Conservation (phyloP, 1,140 invertebrate genomes). For the Anoplolepis gracilipes region DNA sequence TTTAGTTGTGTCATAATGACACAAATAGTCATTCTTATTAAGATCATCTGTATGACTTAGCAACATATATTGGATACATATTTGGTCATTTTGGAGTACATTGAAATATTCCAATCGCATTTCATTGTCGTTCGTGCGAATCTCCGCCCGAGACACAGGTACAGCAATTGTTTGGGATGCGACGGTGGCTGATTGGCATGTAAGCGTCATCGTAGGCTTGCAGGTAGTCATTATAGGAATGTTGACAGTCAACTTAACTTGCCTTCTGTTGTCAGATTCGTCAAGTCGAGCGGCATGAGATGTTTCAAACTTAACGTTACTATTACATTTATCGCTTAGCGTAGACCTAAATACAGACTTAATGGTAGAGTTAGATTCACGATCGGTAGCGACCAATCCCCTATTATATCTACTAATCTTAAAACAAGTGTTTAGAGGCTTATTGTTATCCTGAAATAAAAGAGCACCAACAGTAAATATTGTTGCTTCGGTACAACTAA, state of each 20-base stretch:
- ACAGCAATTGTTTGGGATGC: slow-evolving; percentile 85
- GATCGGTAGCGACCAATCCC: slow-evolving; percentile 67
- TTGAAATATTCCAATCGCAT: slow-evolving; percentile 68
- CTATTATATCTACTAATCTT: slow-evolving; percentile 73
- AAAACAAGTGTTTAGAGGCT: slow-evolving; percentile 85
- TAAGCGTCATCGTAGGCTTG: slow-evolving; percentile 86
- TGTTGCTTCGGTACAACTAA: slow-evolving; percentile 86
- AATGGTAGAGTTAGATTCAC: slow-evolving; percentile 81
- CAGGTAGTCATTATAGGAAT: slow-evolving; percentile 85
- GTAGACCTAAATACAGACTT: slow-evolving; percentile 85
- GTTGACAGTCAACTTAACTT: slow-evolving; percentile 82
- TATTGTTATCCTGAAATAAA: slow-evolving; percentile 86
- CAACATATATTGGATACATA: slow-evolving; percentile 69
- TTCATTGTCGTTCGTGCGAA: slow-evolving; percentile 64
- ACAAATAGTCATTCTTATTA: slow-evolving; percentile 52
- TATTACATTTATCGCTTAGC: slow-evolving; percentile 83
- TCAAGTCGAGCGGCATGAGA: slow-evolving; percentile 76
- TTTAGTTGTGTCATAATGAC: slow-evolving; percentile 56
- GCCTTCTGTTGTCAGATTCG: slow-evolving; percentile 74
- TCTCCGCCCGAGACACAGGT: slow-evolving; percentile 82
- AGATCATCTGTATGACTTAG: slow-evolving; percentile 64
- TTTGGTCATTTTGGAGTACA: slow-evolving; percentile 74
- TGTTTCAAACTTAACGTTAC: slow-evolving; percentile 83
- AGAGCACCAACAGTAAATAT: slow-evolving; percentile 86
- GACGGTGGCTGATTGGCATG: slow-evolving; percentile 84